Base-by-base conservation (phyloP, 2,113 vertebrate genomes). In the Silurus meridionalis region DNA sequence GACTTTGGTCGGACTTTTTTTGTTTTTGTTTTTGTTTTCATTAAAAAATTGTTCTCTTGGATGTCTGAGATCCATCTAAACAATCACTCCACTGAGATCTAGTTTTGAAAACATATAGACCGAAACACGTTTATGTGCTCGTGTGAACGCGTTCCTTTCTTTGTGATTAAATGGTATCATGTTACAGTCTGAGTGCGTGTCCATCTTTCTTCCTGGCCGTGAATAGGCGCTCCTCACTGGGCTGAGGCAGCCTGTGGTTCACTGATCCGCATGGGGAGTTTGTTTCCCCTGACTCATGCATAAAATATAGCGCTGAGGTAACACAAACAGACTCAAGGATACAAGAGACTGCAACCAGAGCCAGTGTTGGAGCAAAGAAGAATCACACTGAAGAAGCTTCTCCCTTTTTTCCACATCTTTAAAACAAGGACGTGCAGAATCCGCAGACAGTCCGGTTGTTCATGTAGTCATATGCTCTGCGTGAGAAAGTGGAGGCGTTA, bases 281-380 rank as follows among this genome's bases (percentile, higher is more conserved):
- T 93, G 93, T 89, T 86, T 95, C 88, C 94, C 92, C 78, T 87
- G 94, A 89, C 92, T 97, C 97, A 97, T 97, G 95, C 96, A 97
- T 99, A 95, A 98, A 98, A 96, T 93, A 99, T 96, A 91, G 93
- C 87, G 89, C 91, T 46, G 90, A 92, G 87, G 90, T 84, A 89
- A 92, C 71, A 80, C 90, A 90, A 90, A 89, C 88, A 85, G 80
- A 71, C 84, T 46, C 77, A 78, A 85, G 82, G 87, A 86, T 89
- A 93, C 89, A 60, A 91, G 90, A 92, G 66, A 90, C 85, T 87
- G 83, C 86, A 87, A 66, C 80, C 85, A 86, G 85, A 72, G 89
- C 72, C 74, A 74, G 46, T n/a, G 17, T 63, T 2, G 69, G 37
- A 64, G 50, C 55, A 13, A 69, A 77, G 2, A 17, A 77, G 52